These are phyloP conservation scores for Cerceris ruficornis DNA, from an alignment of 2,888 invertebrate genomes.

Conservation along the genomic window DNA sequence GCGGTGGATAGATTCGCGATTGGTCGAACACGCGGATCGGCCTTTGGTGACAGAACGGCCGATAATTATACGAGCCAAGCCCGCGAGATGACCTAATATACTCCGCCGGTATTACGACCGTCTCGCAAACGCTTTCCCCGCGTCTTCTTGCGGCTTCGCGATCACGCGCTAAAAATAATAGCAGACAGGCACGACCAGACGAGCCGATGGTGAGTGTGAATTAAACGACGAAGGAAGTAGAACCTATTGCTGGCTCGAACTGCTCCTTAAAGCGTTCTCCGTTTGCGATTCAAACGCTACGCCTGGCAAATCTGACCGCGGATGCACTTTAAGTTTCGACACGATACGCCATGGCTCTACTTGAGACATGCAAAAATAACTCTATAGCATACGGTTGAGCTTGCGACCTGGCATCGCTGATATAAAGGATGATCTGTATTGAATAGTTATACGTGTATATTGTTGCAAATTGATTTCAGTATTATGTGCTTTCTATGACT, in stretches of 20 bases:
- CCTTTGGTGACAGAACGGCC: conserved; percentile 68
- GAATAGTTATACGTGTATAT: too few relatives aligned
- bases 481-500: not conserved
- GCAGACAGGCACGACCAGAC: conserved; percentile 58
- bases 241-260: not conserved
- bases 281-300: conserved; percentile 28
- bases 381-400: too few relatives aligned
- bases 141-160: conserved; percentile 36
- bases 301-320: conserved; percentile 37
- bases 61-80: conserved; percentile 73
- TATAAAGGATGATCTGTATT: too few relatives aligned
- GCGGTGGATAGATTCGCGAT: conserved; percentile 65
- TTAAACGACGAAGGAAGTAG: conserved; percentile 57
- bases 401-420: too few relatives aligned
- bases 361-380: conserved; percentile 60
- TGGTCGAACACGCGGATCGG: conserved; percentile 44
- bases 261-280: conserved; percentile 21
- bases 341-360: conserved; percentile 32
- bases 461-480: too few relatives aligned
- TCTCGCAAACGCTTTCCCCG: conserved; percentile 46
- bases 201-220: conserved; percentile 61
- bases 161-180: conserved; percentile 72
- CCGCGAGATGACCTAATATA: conserved; percentile 71
- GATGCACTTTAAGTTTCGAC: conserved; percentile 37
- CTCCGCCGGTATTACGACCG: conserved; percentile 44